Base-by-base conservation (phyloP, 2,888 invertebrate species). In the Spilosoma lubricipeda region DNA sequence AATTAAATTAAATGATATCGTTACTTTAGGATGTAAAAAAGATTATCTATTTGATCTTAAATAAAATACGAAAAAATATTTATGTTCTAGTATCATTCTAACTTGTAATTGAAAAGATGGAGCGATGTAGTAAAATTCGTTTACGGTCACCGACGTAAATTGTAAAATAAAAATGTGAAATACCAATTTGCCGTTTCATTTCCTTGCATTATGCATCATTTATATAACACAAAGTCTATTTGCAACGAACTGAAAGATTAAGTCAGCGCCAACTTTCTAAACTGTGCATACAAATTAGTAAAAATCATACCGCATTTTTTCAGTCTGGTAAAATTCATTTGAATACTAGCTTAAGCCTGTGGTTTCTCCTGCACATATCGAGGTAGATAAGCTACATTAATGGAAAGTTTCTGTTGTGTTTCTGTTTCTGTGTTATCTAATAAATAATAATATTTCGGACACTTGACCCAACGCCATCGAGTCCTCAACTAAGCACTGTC, bases 11-110 rank as follows among this genome's bases (percentile, higher is more conserved):
- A 94, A 94, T 93, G 90, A 94, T 95, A 94, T 95, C 95, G 95
- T 95, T 95, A 95, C 91, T 93, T 93, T 95, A 95, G 95, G 93
- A 84, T 95, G 95, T 95, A 95, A 95, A 95, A 95, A 95, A 95
- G 95, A 95, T 95, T 95, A 94, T 95, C 95, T 95, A 95, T 95
- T 95, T 95, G 94, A 95, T 94, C 94, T 94, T 95, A 94, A 88
- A 94, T 85, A 90, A 95, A 95, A 94, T 94, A 95, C 92, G 94
- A 94, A 92, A 92, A 94, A 94, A 94, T 95, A 95, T 95, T 95
- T 95, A 95, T 95, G 95, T 95, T 95, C 94, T 95, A 95, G 95
- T 93, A 94, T 93, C 94, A 95, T 93, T 94, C 90, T 94, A 94
- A 92, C 91, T 92, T 94, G 94, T 95, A 95, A 94, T 94, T 93